Percentiles rank a stretch among this genome's conserved stretches.
Evolutionary conservation across 2,888 invertebrate genomes (phyloP).

Genomic region (Ormyrus pomaceus): DNA sequence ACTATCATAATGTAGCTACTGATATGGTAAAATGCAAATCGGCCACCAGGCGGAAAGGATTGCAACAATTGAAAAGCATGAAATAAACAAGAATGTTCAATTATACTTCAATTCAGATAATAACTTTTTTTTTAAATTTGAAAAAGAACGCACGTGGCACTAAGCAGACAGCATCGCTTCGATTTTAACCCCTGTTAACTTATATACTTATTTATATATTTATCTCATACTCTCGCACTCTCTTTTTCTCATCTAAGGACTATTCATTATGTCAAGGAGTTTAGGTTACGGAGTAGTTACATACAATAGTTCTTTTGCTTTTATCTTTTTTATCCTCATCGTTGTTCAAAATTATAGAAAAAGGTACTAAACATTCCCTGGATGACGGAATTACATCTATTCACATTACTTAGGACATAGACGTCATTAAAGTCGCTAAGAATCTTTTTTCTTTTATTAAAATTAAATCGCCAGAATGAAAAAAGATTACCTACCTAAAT

Average conservation of each 20-base stretch:
- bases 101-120: conserved; percentile 24
- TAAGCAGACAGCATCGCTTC: conserved; percentile 40
- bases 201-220: conserved; percentile 17
- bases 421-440: conserved; percentile 54
- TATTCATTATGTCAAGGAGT: conserved; percentile 43
- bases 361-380: conserved; percentile 62
- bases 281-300: conserved; percentile 38
- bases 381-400: conserved; percentile 60
- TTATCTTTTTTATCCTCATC: conserved; percentile 47
- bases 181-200: conserved; percentile 30
- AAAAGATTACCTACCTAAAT: conserved; percentile 48
- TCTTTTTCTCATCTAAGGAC: conserved; percentile 23
- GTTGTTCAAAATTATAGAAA: conserved; percentile 60
- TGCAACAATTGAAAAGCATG: neutral
- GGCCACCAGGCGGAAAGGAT: conserved; percentile 7
- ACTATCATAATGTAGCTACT: conserved; percentile 15
- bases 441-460: conserved; percentile 29
- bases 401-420: conserved; percentile 61
- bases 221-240: neutral
- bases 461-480: conserved; percentile 49
- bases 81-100: conserved; percentile 3
- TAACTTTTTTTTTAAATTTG: conserved; percentile 28
- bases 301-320: conserved; percentile 44
- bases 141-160: conserved; percentile 43
- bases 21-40: conserved; percentile 40